phyloP scores from a whole-genome alignment of 2,888 invertebrate species.

The Argyra leucocephala region DNA sequence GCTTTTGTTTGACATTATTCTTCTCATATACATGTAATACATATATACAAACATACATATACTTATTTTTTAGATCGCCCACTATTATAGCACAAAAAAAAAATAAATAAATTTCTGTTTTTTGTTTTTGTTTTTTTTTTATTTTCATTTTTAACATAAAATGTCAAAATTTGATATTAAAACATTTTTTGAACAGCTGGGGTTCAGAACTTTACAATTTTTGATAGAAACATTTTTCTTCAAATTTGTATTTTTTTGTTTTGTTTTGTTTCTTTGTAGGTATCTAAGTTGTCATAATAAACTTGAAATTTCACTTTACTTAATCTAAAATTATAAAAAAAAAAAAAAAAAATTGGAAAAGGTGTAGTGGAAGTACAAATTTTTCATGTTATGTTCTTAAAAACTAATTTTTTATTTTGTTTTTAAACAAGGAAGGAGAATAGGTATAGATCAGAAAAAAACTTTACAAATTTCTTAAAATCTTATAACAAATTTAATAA shows the following conservation, averaged over 20 bases:
- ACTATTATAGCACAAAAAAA: background rate
- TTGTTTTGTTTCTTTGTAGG: background rate
- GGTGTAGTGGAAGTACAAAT: background rate
- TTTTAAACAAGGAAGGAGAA: background rate
- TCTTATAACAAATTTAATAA: background rate
- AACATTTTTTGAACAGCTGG: background rate
- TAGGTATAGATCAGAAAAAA: too few species aligned
- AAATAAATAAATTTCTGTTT: too few species aligned
- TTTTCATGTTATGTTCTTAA: background rate
- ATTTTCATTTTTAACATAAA: background rate
- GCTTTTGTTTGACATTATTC: too few species aligned
- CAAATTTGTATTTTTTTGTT: too few species aligned
- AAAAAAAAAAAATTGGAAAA: background rate
- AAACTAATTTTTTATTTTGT: background rate
- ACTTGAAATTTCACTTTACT: background rate
- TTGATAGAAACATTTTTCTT: background rate
- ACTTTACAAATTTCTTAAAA: background rate
- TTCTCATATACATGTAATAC: too few species aligned
- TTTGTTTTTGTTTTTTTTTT: too few species aligned
- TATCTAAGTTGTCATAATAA: background rate
- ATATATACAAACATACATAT: too few species aligned
- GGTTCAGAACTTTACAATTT: background rate
- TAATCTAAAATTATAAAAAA: background rate
- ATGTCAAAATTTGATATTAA: background rate
- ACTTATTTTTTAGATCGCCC: too few species aligned